These are phyloP conservation scores for Ctenosaura bakeri DNA, from an alignment of 2,797 vertebrate species.

Conservation along the genomic window DNA sequence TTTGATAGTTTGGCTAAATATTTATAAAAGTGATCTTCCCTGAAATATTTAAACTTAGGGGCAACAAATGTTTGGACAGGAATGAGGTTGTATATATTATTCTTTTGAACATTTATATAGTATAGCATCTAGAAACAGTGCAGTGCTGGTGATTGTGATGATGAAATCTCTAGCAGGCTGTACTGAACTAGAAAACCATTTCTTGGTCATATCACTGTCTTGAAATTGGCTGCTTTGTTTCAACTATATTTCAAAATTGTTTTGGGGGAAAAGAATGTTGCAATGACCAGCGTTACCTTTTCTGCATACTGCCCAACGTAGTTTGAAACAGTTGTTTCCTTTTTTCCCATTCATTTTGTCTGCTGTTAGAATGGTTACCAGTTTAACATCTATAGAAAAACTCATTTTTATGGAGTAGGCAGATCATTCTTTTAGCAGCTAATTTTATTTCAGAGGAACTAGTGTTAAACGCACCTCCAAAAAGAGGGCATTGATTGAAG, in stretches of 20 bases:
- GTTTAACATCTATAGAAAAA: neutral
- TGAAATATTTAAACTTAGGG: neutral
- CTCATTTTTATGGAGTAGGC: neutral
- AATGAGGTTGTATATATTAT: neutral
- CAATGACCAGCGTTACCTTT: neutral
- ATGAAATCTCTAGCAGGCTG: neutral
- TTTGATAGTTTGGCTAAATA: no score
- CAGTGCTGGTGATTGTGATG: neutral
- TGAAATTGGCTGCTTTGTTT: neutral
- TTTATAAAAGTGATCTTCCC: no score
- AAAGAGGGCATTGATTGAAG: neutral
- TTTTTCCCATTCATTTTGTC: neutral
- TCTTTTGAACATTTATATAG: neutral
- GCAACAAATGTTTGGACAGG: neutral
- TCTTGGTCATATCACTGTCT: neutral
- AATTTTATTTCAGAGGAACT: neutral
- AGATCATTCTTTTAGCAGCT: neutral
- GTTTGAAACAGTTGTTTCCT: neutral
- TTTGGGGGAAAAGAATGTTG: neutral
- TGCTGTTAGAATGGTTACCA: neutral
- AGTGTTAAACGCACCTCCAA: neutral
- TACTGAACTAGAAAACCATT: neutral
- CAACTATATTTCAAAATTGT: neutral
- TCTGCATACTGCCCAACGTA: neutral
- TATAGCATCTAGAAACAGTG: neutral